These are phyloP conservation scores for Decapterus maruadsi DNA, from an alignment of 2,797 vertebrate species.

Conservation along the genomic window DNA sequence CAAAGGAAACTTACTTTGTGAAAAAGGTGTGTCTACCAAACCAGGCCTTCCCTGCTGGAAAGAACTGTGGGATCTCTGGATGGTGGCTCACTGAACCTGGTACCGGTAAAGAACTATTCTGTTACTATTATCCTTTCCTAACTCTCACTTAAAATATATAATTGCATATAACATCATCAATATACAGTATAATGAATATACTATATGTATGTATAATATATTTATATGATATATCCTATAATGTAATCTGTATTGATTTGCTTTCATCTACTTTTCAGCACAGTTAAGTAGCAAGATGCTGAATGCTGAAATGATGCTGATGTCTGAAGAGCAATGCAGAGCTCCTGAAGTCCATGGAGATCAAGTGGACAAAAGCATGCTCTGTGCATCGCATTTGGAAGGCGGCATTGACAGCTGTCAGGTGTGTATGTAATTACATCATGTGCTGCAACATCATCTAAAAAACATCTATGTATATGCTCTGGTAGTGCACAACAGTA, in stretches of 20 bases:
- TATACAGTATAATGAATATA: no score
- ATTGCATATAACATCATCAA: no score
- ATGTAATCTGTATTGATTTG: no score
- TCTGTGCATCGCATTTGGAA: slow-evolving; percentile 89
- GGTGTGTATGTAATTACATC: slow-evolving; percentile 64
- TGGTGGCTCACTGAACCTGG: slow-evolving; percentile 86
- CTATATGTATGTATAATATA: no score
- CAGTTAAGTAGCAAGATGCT: slow-evolving; percentile 81
- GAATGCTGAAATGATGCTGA: slow-evolving; percentile 88
- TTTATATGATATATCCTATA: no score
- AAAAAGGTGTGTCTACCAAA: slow-evolving; percentile 87
- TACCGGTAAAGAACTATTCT: slow-evolving; percentile 65
- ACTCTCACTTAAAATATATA: no score
- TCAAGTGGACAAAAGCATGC: slow-evolving; percentile 85
- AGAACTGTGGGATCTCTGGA: slow-evolving; percentile 89
- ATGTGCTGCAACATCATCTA: not conserved
- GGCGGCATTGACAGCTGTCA: slow-evolving; percentile 87
- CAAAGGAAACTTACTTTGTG: slow-evolving; percentile 87
- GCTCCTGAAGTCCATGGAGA: slow-evolving; percentile 69
- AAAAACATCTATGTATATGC: no score
- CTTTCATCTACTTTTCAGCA: not conserved
- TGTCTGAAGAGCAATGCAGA: slow-evolving; percentile 83
- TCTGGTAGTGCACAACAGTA: not conserved
- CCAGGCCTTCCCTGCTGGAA: slow-evolving; percentile 77
- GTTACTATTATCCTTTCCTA: no score